Evolutionary conservation across 2,888 invertebrate genomes (phyloP), one percentile per base, ranked within the genome.

Genomic region (Xestia xanthographa): DNA sequence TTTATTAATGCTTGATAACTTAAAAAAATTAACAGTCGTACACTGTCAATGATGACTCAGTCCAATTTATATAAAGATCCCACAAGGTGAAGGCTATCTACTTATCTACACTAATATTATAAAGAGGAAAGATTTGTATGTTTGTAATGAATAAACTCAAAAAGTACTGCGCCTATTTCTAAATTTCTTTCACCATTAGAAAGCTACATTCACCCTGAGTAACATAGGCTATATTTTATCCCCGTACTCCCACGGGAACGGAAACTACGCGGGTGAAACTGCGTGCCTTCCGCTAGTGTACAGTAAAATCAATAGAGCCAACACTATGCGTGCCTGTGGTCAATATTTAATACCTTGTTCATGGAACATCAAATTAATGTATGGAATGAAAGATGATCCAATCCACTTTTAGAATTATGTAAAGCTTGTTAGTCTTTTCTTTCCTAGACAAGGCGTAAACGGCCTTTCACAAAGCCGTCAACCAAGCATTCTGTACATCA

Each of bases 241-340:
- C n/a, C n/a, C n/a, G n/a, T n/a, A n/a, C n/a, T n/a, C n/a, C n/a
- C n/a, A n/a, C n/a, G n/a, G n/a, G n/a, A n/a, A n/a, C n/a, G n/a
- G n/a, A n/a, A n/a, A n/a, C n/a, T n/a, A n/a, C n/a, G n/a, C n/a
- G n/a, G n/a, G n/a, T n/a, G n/a, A n/a, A n/a, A n/a, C n/a, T n/a
- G n/a, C n/a, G n/a, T n/a, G n/a, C n/a, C n/a, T n/a, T n/a, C n/a
- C n/a, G n/a, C n/a, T n/a, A n/a, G n/a, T 48, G 14, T 53, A 71
- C n/a, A 20, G 41, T 3, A 29, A 66, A 75, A 77, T 63, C 50
- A 63, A 78, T 60, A 75, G 14, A n/a, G 22, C 56, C 14, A 67
- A 56, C n/a, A 60, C 45, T 72, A 48, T 80, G 80, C 82, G 82
- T 82, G 84, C 26, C 26, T 72, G 26, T 66, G 41, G 84, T 29